phyloP scores from a whole-genome alignment of 2,797 vertebrate genomes.

The Phyllotis vaccarum region DNA sequence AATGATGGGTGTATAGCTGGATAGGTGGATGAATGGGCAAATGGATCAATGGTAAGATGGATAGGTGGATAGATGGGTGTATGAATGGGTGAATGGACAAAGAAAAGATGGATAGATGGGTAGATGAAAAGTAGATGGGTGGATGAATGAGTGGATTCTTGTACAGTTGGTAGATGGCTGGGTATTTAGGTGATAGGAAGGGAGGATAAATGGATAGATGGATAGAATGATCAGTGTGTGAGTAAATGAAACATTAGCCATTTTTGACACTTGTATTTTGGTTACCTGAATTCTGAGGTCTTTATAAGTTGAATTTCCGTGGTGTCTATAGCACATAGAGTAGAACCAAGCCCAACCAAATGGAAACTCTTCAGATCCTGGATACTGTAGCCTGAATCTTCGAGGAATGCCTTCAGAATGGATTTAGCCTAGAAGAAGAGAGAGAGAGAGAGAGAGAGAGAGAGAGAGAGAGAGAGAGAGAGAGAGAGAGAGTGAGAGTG shows the following conservation, averaged over 20 bases:
- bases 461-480: not conserved
- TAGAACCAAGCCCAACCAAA: constrained; percentile 87
- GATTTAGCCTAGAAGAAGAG: constrained; percentile 82
- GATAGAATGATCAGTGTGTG: not conserved
- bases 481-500: rapidly evolving
- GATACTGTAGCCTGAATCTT: constrained; percentile 86
- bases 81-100: too few species aligned
- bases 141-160: not conserved
- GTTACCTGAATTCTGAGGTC: constrained; percentile 89
- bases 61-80: not conserved
- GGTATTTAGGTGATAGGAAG: too few species aligned
- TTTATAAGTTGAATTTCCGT: constrained; percentile 86
- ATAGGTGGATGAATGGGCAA: not conserved
- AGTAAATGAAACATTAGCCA: not conserved
- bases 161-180: too few species aligned
- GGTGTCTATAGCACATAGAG: constrained; percentile 87
- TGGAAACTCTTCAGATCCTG: constrained; percentile 89
- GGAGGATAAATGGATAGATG: not conserved
- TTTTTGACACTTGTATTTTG: not conserved
- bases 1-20: not conserved
- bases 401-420: constrained; percentile 89
- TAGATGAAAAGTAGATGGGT: not conserved
- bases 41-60: not conserved
- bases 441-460: not conserved
- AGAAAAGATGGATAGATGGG: not conserved